Conservation (phyloP, 2,797 vertebrate genomes). For the Ictinia mississippiensis region DNA sequence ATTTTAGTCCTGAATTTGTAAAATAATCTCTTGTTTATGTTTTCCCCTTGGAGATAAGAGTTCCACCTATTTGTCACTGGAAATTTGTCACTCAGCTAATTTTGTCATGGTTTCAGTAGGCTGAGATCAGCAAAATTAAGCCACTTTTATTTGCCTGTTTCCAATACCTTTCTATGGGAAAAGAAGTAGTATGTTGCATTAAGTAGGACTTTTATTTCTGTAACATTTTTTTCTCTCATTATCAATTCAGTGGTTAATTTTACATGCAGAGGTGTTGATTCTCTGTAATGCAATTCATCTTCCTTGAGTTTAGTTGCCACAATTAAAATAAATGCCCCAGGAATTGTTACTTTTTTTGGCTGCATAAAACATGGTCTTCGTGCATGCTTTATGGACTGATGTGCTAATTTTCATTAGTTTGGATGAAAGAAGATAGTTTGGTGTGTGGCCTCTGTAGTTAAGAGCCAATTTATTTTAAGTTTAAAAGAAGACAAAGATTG, state of each 20-base stretch:
- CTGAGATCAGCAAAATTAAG: slow-evolving; percentile 7
- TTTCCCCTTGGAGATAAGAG: neutral
- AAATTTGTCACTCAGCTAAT: neutral
- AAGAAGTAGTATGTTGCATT: neutral
- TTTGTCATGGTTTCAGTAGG: neutral
- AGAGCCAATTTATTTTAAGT: neutral
- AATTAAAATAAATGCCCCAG: neutral
- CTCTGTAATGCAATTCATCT: neutral
- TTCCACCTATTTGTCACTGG: neutral
- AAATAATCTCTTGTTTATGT: neutral
- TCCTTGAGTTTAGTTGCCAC: neutral
- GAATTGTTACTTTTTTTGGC: neutral
- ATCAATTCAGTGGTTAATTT: neutral
- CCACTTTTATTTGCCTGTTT: neutral
- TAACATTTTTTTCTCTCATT: neutral
- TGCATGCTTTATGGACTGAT: neutral
- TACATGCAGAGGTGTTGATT: neutral
- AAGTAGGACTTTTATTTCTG: neutral
- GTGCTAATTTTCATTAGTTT: neutral
- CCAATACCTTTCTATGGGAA: neutral
- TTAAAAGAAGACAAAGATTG: neutral
- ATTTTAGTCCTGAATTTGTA: neutral
- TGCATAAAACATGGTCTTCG: neutral
- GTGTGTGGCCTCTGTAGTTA: neutral
- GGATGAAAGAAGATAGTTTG: neutral